These are phyloP conservation scores for Drosophila mojavensis DNA, from an alignment of 1,140 invertebrate genomes.

Conservation along the genomic window DNA sequence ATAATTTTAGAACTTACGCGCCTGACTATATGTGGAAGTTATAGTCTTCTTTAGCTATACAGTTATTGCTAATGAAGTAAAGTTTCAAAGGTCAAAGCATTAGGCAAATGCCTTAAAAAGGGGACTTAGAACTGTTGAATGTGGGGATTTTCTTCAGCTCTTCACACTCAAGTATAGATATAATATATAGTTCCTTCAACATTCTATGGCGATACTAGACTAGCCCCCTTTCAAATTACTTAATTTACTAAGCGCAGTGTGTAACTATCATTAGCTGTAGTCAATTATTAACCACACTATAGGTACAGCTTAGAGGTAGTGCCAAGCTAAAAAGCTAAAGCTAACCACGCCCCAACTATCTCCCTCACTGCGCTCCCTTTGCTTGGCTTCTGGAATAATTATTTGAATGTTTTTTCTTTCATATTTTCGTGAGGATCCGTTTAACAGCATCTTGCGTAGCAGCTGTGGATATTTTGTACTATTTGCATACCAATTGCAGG, in stretches of 20 bases:
- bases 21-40: too few relatives aligned
- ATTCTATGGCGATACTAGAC: neutral
- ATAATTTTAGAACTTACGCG: too few relatives aligned
- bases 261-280: slow-evolving; percentile 21
- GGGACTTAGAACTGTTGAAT: neutral
- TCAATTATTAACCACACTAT: slow-evolving; percentile 3
- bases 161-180: too few relatives aligned
- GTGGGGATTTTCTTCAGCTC: too few relatives aligned
- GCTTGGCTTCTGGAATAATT: slow-evolving; percentile 51
- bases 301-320: neutral
- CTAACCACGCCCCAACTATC: neutral
- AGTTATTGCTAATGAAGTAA: neutral
- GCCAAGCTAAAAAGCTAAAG: slow-evolving; percentile 8
- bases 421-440: slow-evolving; percentile 35
- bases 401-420: slow-evolving; percentile 58
- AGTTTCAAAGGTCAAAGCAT: neutral
- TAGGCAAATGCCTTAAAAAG: neutral
- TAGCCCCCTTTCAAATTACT: neutral
- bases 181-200: neutral
- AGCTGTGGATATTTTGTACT: slow-evolving; percentile 34
- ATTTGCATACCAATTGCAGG: slow-evolving; percentile 76
- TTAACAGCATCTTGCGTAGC: slow-evolving; percentile 60
- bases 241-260: neutral
- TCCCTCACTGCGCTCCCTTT: neutral
- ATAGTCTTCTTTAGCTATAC: neutral